Base-by-base conservation (phyloP, 2,888 invertebrate species). In the Myopa tessellatipennis region DNA sequence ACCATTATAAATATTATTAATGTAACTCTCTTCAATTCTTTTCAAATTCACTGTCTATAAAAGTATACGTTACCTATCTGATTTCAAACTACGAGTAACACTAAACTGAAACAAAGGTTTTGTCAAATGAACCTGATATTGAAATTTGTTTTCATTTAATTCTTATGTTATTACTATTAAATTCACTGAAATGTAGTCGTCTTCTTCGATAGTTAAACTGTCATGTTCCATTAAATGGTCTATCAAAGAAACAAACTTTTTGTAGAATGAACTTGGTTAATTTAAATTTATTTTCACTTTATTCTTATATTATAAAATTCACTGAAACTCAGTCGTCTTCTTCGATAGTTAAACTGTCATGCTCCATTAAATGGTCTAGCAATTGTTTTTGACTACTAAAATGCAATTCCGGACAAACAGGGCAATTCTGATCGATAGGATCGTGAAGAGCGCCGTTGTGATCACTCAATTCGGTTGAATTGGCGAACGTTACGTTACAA, bases 191-290 rank as follows among this genome's bases (percentile, higher is more conserved):
- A 26, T 58, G 67, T n/a, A 68, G 14, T 58, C 58, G n/a, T 68
- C 75, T 18, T 75, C 75, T 40, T 75, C 68, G 26, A 40, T 36
- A 12, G 36, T 36, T 14, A 75, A 45, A 34, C 26, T 75, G 3
- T 79, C 79, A 70, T 82, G 82, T 26, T 83, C 78, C 73, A 80
- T 72, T 79, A 81, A 76, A 73, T 81, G 81, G 6, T 79, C 74
- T 65, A 80, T 77, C 18, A 81, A 36, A 26, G 26, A 26, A 26
- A 26, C 26, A 26, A 26, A 26, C 26, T 26, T 26, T 26, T 26
- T 26, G 26, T 26, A 26, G 1, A 26, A 26, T 26, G 26, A 26
- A 26, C 45, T 45, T 8, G 7, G 45, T 10, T n/a, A n/a, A 8
- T 45, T 1, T 45, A 8, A 45, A 45, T 45, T 45, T 45, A 45